phyloP scores from a whole-genome alignment of 2,113 vertebrate species.

The Notarius lentiginosus region DNA sequence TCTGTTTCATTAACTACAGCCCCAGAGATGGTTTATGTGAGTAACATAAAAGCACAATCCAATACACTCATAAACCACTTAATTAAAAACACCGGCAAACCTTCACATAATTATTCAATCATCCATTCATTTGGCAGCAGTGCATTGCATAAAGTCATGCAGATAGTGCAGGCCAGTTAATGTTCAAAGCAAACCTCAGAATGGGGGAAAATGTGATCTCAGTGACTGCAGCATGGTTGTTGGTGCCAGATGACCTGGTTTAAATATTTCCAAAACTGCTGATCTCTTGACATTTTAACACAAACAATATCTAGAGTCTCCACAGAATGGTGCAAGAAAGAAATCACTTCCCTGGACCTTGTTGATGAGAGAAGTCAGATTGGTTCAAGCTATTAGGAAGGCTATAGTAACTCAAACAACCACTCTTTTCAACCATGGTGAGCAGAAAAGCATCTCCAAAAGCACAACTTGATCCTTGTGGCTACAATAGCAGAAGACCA shows the following conservation, averaged over 20 bases:
- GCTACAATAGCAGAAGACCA: neutral
- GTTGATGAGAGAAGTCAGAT: too few species aligned
- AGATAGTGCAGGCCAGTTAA: neutral
- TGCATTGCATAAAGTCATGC: neutral
- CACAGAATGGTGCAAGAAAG: neutral
- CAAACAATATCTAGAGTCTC: neutral
- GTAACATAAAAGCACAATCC: conserved; percentile 22
- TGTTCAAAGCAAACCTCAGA: neutral
- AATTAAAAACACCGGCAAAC: too few species aligned
- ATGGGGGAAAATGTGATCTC: neutral
- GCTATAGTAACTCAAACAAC: neutral
- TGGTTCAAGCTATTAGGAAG: neutral
- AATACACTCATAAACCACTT: neutral
- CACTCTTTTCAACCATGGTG: neutral
- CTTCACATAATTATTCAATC: neutral
- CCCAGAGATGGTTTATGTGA: conserved; percentile 69
- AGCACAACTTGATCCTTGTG: neutral
- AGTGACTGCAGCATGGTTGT: neutral
- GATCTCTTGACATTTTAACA: neutral
- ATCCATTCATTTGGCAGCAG: neutral
- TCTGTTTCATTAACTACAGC: conserved; percentile 76
- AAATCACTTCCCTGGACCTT: neutral
- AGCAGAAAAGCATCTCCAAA: neutral
- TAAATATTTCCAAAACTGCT: neutral
- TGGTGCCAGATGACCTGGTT: neutral